Conservation (phyloP, 2,797 vertebrate species). For the Eleutherodactylus coqui region DNA sequence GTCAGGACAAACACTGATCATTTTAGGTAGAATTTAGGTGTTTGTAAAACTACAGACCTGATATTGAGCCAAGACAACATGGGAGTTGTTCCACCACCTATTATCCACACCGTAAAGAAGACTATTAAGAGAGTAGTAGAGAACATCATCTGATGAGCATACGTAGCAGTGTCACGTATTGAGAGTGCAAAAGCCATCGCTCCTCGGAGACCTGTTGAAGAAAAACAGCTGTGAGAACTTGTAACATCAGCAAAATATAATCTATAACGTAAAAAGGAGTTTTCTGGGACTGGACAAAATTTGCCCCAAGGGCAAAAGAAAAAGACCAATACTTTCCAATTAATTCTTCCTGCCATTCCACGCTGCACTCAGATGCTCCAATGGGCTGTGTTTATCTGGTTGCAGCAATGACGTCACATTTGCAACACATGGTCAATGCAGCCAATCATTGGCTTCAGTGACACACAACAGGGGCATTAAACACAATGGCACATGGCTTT, state of each 20-base stretch:
- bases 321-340: too few species aligned
- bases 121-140: constrained; percentile 96
- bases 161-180: constrained; percentile 94
- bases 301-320: too few species aligned
- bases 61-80: constrained; percentile 97
- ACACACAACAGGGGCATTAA: too few species aligned
- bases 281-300: too few species aligned
- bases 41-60: constrained; percentile 76
- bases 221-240: neutral
- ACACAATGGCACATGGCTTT: too few species aligned
- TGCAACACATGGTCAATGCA: too few species aligned
- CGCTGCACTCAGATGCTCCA: too few species aligned
- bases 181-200: constrained; percentile 96
- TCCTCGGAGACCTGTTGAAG: constrained; percentile 86
- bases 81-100: constrained; percentile 95
- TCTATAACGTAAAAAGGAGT: too few species aligned
- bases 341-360: too few species aligned
- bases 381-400: too few species aligned
- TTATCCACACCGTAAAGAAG: constrained; percentile 98
- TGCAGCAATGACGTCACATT: too few species aligned
- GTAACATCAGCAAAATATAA: neutral
- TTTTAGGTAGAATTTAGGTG: neutral
- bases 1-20: neutral
- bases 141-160: constrained; percentile 97
- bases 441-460: too few species aligned